Conservation (phyloP, 92 coral and sea anemone genomes). For the Palythoa grandiflora region DNA sequence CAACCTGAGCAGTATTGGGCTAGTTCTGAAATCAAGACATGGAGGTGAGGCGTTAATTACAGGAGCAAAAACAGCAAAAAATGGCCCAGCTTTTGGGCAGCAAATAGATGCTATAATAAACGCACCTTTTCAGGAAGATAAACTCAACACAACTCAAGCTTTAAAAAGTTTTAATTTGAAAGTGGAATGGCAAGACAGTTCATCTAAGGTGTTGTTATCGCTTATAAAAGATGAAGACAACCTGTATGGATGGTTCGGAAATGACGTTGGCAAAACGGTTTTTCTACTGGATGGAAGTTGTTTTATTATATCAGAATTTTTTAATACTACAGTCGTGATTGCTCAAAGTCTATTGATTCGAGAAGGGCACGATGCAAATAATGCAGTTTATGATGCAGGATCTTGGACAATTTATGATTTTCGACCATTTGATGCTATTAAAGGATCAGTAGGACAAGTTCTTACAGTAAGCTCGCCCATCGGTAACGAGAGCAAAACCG, state of each 20-base stretch:
- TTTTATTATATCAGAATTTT: slow-evolving; percentile 63
- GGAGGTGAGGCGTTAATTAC: slow-evolving; percentile 88
- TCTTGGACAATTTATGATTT: slow-evolving; percentile 85
- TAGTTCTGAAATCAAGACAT: slow-evolving; percentile 71
- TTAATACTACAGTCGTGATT: slow-evolving; percentile 57
- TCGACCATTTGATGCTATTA: slow-evolving; percentile 64
- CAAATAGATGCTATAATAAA: slow-evolving; percentile 63
- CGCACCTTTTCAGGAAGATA: slow-evolving; percentile 58
- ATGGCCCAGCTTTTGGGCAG: slow-evolving; percentile 54
- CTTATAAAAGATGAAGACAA: slow-evolving; percentile 22
- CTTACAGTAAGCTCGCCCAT: slow-evolving; percentile 35
- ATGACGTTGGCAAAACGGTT: slow-evolving; percentile 84
- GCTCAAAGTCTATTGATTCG: slow-evolving; percentile 56
- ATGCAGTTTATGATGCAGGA: slow-evolving; percentile 60
- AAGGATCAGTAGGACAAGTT: slow-evolving; percentile 30
- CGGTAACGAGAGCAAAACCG: slow-evolving; percentile 21
- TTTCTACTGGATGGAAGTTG: slow-evolving; percentile 74
- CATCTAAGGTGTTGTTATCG: slow-evolving; percentile 47
- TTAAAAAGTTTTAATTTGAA: slow-evolving; percentile 48
- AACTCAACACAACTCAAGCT: slow-evolving; percentile 57
- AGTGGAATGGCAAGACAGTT: slow-evolving; percentile 56
- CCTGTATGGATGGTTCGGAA: slow-evolving; percentile 70
- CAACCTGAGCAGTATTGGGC: slow-evolving; percentile 66
- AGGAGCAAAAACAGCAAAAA: slow-evolving; percentile 45
- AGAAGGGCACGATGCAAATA: slow-evolving; percentile 40